Percentiles rank a stretch among this genome's conserved stretches.
Evolutionary conservation across 1,140 invertebrate genomes (phyloP).

Genomic region (Drosophila tropicalis): DNA sequence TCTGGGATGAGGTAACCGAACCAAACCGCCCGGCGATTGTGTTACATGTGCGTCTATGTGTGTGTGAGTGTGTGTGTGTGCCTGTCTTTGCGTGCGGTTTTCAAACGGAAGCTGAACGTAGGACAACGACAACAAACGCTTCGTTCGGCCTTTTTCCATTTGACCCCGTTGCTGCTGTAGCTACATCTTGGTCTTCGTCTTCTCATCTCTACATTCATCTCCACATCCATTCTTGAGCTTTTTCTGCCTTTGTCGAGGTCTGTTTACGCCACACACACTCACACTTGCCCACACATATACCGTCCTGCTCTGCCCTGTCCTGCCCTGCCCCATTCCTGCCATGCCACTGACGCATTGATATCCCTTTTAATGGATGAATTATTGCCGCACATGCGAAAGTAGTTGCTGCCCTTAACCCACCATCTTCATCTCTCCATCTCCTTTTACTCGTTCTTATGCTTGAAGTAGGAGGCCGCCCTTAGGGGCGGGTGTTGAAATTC

Average conservation of each 20-base stretch:
- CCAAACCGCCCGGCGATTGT: conserved; percentile 39
- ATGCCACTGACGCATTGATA: conserved; percentile 73
- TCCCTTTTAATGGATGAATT: conserved; percentile 83
- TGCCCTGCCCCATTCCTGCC: conserved; percentile 7
- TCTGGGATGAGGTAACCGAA: conserved; percentile 34
- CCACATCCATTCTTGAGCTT: conserved; percentile 38
- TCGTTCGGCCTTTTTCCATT: conserved; percentile 69
- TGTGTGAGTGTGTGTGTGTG: conserved; percentile 21
- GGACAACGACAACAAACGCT: conserved; percentile 37
- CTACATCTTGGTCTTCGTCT: conserved; percentile 34
- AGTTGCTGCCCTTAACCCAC: conserved; percentile 64
- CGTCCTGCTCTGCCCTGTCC: conserved; percentile 2
- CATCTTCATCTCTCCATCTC: not conserved
- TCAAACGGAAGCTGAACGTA: conserved; percentile 69
- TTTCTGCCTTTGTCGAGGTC: conserved; percentile 24
- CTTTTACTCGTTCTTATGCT: conserved; percentile 14
- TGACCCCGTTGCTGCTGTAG: conserved; percentile 68
- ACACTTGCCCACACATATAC: no score
- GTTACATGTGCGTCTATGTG: conserved; percentile 25
- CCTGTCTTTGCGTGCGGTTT: conserved; percentile 66
- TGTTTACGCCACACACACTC: conserved; percentile 17
- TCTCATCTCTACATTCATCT: conserved; percentile 29
- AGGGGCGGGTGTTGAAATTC: conserved; percentile 54
- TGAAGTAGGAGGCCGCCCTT: conserved; percentile 10
- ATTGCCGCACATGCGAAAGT: conserved; percentile 83